Conservation (phyloP, 2,113 vertebrate genomes). For the Hiodon alosoides region DNA sequence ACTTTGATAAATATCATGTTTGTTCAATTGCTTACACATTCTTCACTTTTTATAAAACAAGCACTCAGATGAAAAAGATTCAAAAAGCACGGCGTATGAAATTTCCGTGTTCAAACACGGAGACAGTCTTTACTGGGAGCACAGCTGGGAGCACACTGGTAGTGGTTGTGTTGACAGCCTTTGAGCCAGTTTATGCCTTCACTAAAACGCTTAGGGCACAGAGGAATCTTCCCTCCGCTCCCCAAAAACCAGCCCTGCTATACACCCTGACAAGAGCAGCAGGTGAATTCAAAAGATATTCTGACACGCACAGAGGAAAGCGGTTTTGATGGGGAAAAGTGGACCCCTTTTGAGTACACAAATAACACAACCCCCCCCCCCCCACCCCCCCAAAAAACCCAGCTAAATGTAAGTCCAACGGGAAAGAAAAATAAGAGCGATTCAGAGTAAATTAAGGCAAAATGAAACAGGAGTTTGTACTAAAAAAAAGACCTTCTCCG, state of each 20-base stretch:
- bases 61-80: slow-evolving; percentile 45
- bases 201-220: slow-evolving; percentile 66
- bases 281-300: slow-evolving; percentile 68
- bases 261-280: slow-evolving; percentile 63
- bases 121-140: slow-evolving; percentile 48
- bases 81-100: slow-evolving; percentile 48
- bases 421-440: slow-evolving; percentile 59
- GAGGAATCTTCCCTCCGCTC: slow-evolving; percentile 56
- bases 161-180: slow-evolving; percentile 59
- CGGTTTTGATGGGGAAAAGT: slow-evolving; percentile 66
- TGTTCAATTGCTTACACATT: slow-evolving; percentile 44
- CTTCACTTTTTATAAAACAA: slow-evolving; percentile 50
- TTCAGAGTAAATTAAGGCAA: slow-evolving; percentile 60
- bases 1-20: slow-evolving; percentile 49
- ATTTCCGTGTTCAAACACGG: slow-evolving; percentile 41
- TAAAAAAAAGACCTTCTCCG: slow-evolving; percentile 42
- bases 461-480: slow-evolving; percentile 54
- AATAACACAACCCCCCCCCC: slow-evolving; percentile 45
- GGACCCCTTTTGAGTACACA: slow-evolving; percentile 67
- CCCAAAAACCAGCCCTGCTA: slow-evolving; percentile 51
- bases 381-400: slow-evolving; percentile 32
- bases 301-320: slow-evolving; percentile 61
- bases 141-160: slow-evolving; percentile 46
- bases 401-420: slow-evolving; percentile 56
- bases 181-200: slow-evolving; percentile 65